Base-by-base conservation (phyloP, 2,888 invertebrate genomes). In the Esperia sulphurella region DNA sequence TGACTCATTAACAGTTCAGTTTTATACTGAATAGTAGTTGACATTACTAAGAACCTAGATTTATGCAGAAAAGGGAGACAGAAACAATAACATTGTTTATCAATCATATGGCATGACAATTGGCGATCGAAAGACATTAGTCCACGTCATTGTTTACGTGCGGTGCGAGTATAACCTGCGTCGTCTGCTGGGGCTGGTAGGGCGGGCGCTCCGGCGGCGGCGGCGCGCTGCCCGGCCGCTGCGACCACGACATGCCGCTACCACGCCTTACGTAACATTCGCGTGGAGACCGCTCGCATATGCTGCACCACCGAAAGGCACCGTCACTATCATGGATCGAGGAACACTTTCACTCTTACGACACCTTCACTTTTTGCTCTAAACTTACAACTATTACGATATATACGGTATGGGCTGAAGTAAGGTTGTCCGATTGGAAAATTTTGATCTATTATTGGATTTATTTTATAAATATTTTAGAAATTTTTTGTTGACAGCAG, bases 81-180 rank as follows among this genome's bases (percentile, higher is more conserved):
- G 33, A 28, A 33, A 14, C 31, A 43, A 45, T 28, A 40, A 30
- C 9, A 30, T 5, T 48, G 43, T 56, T 56, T 63, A 61, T 65
- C 59, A 68, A 68, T 68, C 68, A 70, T 74, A 69, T 68, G 71
- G 67, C 59, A 45, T 38, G 49, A 50, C 45, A 50, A 48, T 46
- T 46, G 49, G 50, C 43, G 49, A 53, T 50, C 43, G 49, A 53
- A 50, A 14, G 14, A 29, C 9, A 62, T 70, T 58, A 59, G 65
- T 79, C 80, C 87, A 87, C 86, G 87, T 83, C 83, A 84, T 79
- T 85, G 82, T 85, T 83, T 82, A 83, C 76, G 75, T 80, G 73
- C 61, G 55, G 75, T 80, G 73, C 61, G 55, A 60, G 58, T 51
- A 70, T 80, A 80, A 79, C 77, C 74, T 76, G 71, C 51, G 58